Conservation (phyloP, 2,113 vertebrate genomes). For the Phylloscopus trochilus region DNA sequence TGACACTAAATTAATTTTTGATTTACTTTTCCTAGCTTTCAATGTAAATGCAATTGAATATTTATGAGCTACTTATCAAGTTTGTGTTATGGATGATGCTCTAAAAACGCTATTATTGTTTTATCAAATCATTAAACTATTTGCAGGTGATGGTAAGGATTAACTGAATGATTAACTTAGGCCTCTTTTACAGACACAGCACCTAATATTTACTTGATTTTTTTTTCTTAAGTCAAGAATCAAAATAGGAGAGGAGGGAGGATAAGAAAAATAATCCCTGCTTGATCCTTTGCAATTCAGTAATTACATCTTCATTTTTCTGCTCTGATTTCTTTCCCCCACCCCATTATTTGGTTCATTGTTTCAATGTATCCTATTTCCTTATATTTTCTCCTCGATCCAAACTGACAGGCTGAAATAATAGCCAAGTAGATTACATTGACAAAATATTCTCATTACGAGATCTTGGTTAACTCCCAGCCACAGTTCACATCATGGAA, state of each 20-base stretch:
- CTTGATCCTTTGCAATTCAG: not conserved
- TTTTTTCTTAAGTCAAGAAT: not conserved
- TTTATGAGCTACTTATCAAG: not conserved
- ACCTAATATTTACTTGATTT: not conserved
- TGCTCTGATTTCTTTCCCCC: not conserved
- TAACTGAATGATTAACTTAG: not conserved
- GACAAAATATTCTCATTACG: not conserved
- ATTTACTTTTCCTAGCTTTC: not conserved
- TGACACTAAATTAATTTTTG: not conserved
- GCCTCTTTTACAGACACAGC: not conserved
- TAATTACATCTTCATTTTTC: not conserved
- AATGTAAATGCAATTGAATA: not conserved
- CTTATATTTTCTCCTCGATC: not conserved
- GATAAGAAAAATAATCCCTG: not conserved
- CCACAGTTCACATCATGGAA: not conserved
- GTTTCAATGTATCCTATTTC: not conserved
- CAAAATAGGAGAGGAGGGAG: not conserved
- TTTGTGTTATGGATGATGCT: not conserved
- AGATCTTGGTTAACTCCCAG: not conserved
- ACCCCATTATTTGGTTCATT: not conserved
- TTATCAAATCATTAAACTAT: not conserved
- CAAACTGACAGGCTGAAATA: slow-evolving; percentile 7
- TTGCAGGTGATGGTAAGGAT: not conserved
- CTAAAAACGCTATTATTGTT: not conserved
- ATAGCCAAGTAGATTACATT: not conserved